Evolutionary conservation across 2,113 vertebrate species (phyloP).

Genomic region (Callocephalon fimbriatum): DNA sequence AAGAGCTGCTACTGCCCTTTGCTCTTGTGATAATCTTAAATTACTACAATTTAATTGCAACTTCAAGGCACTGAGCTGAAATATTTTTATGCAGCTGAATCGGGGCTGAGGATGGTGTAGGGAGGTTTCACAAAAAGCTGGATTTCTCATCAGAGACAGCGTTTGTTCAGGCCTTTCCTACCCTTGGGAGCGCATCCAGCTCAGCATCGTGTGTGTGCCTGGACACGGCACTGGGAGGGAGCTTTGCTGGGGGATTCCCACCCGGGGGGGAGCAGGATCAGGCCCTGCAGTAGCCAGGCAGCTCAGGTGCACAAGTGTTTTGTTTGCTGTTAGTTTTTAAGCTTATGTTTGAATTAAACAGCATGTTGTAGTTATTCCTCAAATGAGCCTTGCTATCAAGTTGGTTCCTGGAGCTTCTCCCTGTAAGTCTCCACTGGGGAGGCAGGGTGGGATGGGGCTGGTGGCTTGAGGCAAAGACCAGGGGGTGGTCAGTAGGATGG

Average conservation of each 20-base stretch:
- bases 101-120: background rate
- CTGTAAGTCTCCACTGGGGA: background rate
- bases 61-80: conserved; percentile 74
- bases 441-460: background rate
- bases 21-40: conserved; percentile 85
- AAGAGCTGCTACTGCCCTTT: conserved; percentile 81
- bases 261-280: background rate
- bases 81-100: conserved; percentile 43
- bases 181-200: background rate
- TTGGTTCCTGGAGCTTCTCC: background rate
- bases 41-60: conserved; percentile 84
- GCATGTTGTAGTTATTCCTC: background rate
- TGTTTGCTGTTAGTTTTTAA: background rate
- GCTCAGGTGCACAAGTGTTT: fast-evolving
- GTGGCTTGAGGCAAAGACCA: background rate
- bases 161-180: background rate
- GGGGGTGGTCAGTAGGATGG: background rate
- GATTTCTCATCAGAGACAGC: background rate
- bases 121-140: conserved; percentile 55
- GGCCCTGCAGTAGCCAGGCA: background rate
- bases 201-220: background rate
- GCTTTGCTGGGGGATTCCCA: background rate
- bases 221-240: background rate
- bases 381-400: background rate
- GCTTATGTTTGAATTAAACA: background rate